A percentile compares a stretch with the other conserved stretches of the same genome.
Conservation (phyloP, 2,888 invertebrate genomes). For the Heteromurus nitidus region DNA sequence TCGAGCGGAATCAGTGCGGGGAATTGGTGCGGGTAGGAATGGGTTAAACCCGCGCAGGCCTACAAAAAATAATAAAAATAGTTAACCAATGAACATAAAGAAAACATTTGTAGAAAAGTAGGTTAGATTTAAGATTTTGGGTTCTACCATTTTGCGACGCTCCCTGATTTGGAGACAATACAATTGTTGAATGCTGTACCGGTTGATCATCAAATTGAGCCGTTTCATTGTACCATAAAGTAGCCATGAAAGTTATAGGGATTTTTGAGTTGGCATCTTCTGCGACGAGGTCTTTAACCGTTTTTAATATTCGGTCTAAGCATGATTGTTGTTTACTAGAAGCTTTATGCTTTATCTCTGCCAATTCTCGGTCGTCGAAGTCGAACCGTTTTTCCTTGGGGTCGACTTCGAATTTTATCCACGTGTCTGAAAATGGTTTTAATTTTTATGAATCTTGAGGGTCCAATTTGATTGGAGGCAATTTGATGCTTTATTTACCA, state of each 20-base stretch:
- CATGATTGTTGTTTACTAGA: neutral
- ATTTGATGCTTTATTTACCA: neutral
- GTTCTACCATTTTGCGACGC: neutral
- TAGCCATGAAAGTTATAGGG: neutral
- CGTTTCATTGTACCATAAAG: constrained; percentile 41
- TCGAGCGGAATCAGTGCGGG: neutral
- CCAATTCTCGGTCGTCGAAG: neutral
- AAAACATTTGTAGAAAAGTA: no score
- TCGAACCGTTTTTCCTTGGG: constrained; percentile 2
- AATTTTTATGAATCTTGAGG: no score
- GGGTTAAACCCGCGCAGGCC: constrained; percentile 5
- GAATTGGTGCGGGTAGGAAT: constrained; percentile 23
- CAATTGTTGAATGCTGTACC: neutral
- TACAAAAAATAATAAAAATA: neutral
- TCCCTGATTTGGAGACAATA: no score
- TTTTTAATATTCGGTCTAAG: neutral
- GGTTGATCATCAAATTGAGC: neutral
- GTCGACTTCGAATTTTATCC: constrained; percentile 10
- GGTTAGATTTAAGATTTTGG: no score
- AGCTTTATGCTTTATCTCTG: neutral
- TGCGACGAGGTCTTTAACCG: neutral
- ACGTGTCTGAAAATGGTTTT: neutral
- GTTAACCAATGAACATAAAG: no score
- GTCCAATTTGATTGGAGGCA: no score
- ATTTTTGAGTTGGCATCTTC: neutral